Conservation (phyloP, 1,140 invertebrate species). For the Battus philenor region DNA sequence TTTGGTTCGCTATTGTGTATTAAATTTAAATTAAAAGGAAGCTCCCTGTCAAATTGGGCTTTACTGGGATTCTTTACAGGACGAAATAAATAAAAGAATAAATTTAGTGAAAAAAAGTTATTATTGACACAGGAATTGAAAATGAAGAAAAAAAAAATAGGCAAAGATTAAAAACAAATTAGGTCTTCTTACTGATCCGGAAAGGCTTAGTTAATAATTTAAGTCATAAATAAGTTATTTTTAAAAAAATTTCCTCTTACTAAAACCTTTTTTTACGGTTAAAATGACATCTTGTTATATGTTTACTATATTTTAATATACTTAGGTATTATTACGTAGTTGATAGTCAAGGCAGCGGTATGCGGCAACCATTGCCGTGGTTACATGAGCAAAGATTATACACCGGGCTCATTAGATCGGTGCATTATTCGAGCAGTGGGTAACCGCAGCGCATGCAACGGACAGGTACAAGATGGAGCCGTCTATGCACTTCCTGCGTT, state of each 20-base stretch:
- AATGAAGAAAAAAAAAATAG: not conserved
- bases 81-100: too few species aligned
- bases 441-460: constrained; percentile 19
- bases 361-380: not conserved
- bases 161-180: not conserved
- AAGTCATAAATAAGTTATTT: not conserved
- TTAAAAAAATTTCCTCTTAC: not conserved
- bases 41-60: too few species aligned
- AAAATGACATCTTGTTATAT: too few species aligned
- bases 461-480: constrained; percentile 28
- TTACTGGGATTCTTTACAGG: too few species aligned
- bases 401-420: not conserved
- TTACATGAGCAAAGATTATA: constrained; percentile 1
- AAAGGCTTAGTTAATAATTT: not conserved
- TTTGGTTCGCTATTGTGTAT: too few species aligned
- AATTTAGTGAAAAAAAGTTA: too few species aligned
- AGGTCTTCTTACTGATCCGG: too few species aligned
- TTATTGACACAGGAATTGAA: too few species aligned
- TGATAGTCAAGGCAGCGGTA: not conserved
- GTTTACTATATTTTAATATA: not conserved
- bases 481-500: constrained; percentile 32
- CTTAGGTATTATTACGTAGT: not conserved
- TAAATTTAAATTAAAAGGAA: too few species aligned
- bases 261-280: too few species aligned
- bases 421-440: constrained; percentile 8